Base-by-base conservation (phyloP, 2,113 vertebrate species). In the Saccopteryx leptura region DNA sequence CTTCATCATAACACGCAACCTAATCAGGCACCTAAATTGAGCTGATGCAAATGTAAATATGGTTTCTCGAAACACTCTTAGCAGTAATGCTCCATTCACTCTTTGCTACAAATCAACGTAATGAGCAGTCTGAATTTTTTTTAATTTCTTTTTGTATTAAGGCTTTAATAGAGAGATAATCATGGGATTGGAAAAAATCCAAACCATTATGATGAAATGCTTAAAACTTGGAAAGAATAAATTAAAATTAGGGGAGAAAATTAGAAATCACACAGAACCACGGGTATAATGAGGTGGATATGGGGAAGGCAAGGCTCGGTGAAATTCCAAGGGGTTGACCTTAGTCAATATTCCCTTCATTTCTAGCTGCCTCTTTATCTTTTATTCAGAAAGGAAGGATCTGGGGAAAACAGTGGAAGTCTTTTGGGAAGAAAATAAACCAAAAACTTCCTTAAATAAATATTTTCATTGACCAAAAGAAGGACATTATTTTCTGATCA, bases 81-180 rank as follows among this genome's bases (percentile, higher is more conserved):
- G 85, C 17, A 3, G 95, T 95, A 97, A 97, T 87, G 95, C 87
- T 96, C 96, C 91, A 94, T 96, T 97, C 97, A 94, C 68, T 82
- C 92, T 95, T 92, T 93, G 86, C 96, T 97, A 95, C 96, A 97
- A 97, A 97, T 98, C 97, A 97, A 96, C 97, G 94, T 96, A 97
- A 97, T 96, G 96, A 97, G 89, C 95, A 94, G 91, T 91, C 89
- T 97, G 91, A 68, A 0, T 15, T 72, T 86, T 83, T 94, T 91
- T 72, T 1, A 14, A 96, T 96, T 96, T 97, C 94, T 95, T 96
- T 98, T 97, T 97, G 97, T 97, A 97, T 98, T 98, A 98, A 97
- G 90, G 91, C 95, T 97, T 97, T 97, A 97, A 97, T 97, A 97
- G 94, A 96, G 96, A 97, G 96, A 97, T 97, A 97, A 98, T 97